These are phyloP conservation scores for Sus cebifrons DNA, from an alignment of 2,797 vertebrate genomes.

Conservation along the genomic window DNA sequence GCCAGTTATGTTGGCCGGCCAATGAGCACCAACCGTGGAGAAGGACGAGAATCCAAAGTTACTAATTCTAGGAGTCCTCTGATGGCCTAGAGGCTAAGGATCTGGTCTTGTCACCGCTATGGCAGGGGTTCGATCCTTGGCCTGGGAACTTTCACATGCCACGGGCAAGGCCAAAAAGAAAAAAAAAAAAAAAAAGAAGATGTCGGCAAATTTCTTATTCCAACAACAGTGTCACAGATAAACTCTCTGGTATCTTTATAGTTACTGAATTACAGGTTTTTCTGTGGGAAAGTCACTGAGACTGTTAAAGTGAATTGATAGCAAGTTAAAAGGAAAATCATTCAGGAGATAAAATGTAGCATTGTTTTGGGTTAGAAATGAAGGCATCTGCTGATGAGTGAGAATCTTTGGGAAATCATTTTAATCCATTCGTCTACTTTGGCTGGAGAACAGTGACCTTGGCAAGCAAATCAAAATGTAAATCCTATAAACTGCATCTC, in stretches of 20 bases:
- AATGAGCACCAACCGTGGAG: background rate
- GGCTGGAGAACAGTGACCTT: background rate
- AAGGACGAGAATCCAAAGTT: background rate
- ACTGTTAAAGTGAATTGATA: background rate
- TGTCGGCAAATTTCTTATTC: background rate
- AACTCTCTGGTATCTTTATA: background rate
- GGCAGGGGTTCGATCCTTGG: too few species aligned
- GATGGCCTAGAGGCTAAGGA: too few species aligned
- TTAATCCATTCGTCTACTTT: background rate
- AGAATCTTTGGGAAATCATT: slow-evolving; percentile 18
- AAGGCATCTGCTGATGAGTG: background rate
- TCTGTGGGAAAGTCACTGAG: background rate
- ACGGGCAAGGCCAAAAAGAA: too few species aligned
- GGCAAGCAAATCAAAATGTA: slow-evolving; percentile 41
- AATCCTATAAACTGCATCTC: background rate
- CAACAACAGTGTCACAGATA: background rate
- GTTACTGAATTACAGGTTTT: background rate
- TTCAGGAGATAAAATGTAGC: background rate
- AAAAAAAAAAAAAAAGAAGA: too few species aligned
- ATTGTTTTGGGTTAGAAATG: background rate
- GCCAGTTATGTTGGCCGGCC: background rate
- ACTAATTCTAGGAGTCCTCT: too few species aligned
- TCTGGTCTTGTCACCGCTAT: too few species aligned
- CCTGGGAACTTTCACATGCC: too few species aligned
- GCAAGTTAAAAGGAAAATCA: background rate